A percentile compares a stretch with the other conserved stretches of the same genome.
Evolutionary conservation across 2,797 vertebrate species (phyloP).

Genomic region (Tiaroga cobitis): DNA sequence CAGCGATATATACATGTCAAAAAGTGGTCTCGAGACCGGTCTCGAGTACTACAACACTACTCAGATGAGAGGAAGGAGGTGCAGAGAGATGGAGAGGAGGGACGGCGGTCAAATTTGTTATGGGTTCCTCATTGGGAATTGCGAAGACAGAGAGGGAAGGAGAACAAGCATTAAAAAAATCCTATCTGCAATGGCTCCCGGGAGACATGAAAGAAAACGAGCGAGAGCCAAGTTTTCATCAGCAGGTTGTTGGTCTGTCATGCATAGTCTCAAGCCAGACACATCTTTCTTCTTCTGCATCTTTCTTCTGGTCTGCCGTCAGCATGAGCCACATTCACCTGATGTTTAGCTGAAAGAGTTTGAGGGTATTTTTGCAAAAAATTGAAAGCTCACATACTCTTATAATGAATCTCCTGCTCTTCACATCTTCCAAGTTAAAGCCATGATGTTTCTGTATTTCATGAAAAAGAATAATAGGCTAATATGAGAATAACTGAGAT

Average conservation of each 20-base stretch:
- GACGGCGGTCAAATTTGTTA: conserved; percentile 59
- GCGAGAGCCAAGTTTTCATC: conserved; percentile 46
- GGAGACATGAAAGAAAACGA: conserved; percentile 36
- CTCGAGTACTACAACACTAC: too few species aligned
- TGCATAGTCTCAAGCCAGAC: conserved; percentile 21
- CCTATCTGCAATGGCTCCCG: conserved; percentile 30
- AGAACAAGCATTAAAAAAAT: conserved; percentile 23
- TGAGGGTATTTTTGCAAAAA: conserved; percentile 59
- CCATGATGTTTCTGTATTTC: conserved; percentile 62
- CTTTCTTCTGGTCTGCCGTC: not conserved
- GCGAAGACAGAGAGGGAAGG: conserved; percentile 45
- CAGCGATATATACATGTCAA: too few species aligned
- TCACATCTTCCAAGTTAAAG: conserved; percentile 52
- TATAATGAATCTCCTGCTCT: conserved; percentile 64
- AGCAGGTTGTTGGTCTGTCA: conserved; percentile 19
- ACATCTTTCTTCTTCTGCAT: too few species aligned
- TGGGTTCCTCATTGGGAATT: conserved; percentile 59
- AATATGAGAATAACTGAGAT: conserved; percentile 38
- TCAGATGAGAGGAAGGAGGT: conserved; percentile 58
- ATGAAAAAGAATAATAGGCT: conserved; percentile 51
- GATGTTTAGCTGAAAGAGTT: conserved; percentile 56
- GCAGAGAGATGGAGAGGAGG: conserved; percentile 26
- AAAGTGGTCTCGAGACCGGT: too few species aligned
- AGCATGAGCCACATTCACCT: conserved; percentile 36
- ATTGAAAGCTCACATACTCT: conserved; percentile 46